Evolutionary conservation across 2,113 vertebrate genomes (phyloP), one percentile per base, ranked within the genome.

Genomic region (Gnathochromis pfefferi): DNA sequence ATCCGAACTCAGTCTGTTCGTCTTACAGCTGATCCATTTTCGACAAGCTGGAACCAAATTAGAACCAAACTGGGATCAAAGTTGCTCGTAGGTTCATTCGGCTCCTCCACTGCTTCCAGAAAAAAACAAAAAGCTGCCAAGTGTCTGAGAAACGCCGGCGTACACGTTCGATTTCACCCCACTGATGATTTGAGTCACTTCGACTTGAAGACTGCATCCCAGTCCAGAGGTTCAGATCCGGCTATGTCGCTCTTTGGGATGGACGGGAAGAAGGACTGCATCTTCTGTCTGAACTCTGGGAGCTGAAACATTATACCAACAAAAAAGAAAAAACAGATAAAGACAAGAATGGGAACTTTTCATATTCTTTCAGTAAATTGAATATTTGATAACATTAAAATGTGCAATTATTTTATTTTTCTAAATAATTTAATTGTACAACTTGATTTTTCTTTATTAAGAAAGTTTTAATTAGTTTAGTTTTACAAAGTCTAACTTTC

Each of bases 281-380:
- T 98, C 96, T 98, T 99, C 92, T 93, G 96, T 82, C 63, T 95
- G 90, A 99, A 98, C 90, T 99, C 98, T 82, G 96, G 94, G 83
- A 99, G 91, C 98, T 99, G 90, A 7, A 94, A 16, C 2, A 12
- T 21, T 13, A n/a, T 12, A 68, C 33, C 60, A n/a, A 35, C 31
- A 65, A 65, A 35, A 65, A 35, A 12, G 31, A 35, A 65, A 65
- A 35, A 35, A n/a, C 33, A 65, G 3, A 63, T 65, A 35, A 65
- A 65, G 31, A 65, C 33, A 65, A 65, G 33, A 65, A 65, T 65
- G 60, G 13, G 33, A 65, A 38, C 17, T 65, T 65, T 65, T 65
- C 33, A 73, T 23, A 73, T 16, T 73, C 5, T 73, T 73, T 45
- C 21, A 26, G 21, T 73, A 45, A 73, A 26, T 7, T 45, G 21